These are phyloP conservation scores for Oscheius sp. DNA, from an alignment of 2,888 invertebrate species.

Conservation along the genomic window DNA sequence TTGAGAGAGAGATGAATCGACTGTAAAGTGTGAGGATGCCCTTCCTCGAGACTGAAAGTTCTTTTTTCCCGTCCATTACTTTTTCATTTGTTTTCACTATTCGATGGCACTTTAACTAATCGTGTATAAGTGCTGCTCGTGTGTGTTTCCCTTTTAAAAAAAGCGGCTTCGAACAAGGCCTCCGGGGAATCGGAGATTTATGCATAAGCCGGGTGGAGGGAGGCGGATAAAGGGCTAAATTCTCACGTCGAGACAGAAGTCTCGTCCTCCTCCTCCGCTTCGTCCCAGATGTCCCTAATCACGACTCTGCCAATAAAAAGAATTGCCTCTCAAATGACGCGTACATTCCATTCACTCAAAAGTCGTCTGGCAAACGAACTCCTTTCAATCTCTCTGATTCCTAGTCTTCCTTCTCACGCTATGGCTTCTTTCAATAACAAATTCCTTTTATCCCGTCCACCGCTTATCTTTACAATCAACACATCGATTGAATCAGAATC, in stretches of 20 bases:
- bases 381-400: neutral
- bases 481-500: neutral
- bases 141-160: slow-evolving; percentile 7
- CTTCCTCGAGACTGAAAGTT: slow-evolving; percentile 61
- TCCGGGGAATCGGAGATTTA: slow-evolving; percentile 22
- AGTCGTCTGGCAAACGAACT: neutral
- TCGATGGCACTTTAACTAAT: too few species aligned
- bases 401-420: neutral
- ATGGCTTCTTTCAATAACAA: neutral
- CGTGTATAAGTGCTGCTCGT: neutral
- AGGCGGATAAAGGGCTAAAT: slow-evolving; percentile 16
- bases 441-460: neutral
- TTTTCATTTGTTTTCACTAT: too few species aligned
- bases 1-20: slow-evolving; percentile 62
- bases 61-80: neutral
- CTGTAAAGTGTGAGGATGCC: slow-evolving; percentile 63
- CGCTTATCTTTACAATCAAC: neutral
- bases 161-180: neutral
- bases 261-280: neutral
- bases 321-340: slow-evolving; percentile 12
- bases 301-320: slow-evolving; percentile 16
- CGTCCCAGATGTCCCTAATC: slow-evolving; percentile 1
- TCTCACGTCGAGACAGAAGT: neutral
- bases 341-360: neutral
- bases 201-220: slow-evolving; percentile 23